phyloP scores from a whole-genome alignment of 2,113 vertebrate species.

The Maccullochella peelii region DNA sequence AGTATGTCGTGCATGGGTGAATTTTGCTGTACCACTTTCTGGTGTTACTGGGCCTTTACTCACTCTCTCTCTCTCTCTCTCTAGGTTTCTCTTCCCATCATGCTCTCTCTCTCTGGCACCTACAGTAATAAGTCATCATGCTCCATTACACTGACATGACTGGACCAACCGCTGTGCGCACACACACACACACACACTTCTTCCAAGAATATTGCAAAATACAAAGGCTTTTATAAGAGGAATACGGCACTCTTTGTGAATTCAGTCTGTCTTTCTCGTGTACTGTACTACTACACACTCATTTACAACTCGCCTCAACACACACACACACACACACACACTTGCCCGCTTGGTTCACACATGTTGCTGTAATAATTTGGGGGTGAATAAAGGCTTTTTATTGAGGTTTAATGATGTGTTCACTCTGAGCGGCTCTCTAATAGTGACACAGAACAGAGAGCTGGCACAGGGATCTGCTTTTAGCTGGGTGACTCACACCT shows the following conservation, averaged over 20 bases:
- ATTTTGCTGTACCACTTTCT: not conserved
- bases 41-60: not conserved
- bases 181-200: constrained; percentile 2
- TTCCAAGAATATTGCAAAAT: constrained; percentile 31
- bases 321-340: constrained; percentile 26
- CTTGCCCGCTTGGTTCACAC: constrained; percentile 31
- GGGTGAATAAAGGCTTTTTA: constrained; percentile 61
- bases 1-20: not conserved
- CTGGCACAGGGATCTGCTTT: constrained; percentile 34
- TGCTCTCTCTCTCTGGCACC: not conserved
- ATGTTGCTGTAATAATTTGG: constrained; percentile 56
- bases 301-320: constrained; percentile 18
- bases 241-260: constrained; percentile 41
- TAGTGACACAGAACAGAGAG: constrained; percentile 55
- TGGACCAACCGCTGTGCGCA: constrained; percentile 18
- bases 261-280: not conserved
- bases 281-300: not conserved
- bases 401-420: constrained; percentile 67
- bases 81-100: not conserved
- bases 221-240: constrained; percentile 41
- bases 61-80: not conserved
- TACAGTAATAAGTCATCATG: constrained; percentile 10
- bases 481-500: constrained; percentile 43
- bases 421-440: constrained; percentile 52
- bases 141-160: constrained; percentile 37